Conservation (phyloP, 2,888 invertebrate species). For the Metopia argyrocephala region DNA sequence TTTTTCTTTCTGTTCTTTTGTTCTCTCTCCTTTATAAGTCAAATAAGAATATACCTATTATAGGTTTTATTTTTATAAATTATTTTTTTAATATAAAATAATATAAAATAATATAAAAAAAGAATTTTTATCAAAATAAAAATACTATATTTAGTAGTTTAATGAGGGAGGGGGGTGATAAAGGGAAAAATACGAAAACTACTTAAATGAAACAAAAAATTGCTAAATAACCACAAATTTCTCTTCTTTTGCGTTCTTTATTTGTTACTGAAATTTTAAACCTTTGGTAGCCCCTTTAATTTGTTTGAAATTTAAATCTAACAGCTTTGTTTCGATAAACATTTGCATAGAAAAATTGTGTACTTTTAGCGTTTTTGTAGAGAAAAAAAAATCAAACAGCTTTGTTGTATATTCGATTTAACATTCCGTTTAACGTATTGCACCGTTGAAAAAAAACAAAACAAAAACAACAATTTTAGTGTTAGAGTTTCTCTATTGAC, state of each 20-base stretch:
- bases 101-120: neutral
- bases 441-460: too few species aligned
- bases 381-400: too few species aligned
- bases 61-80: constrained; percentile 23
- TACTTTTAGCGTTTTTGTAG: too few species aligned
- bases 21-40: neutral
- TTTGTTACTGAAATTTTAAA: neutral
- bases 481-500: too few species aligned
- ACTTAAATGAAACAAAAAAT: neutral
- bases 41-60: constrained; percentile 29
- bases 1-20: neutral
- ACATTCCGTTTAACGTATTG: too few species aligned
- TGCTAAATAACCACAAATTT: neutral
- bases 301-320: neutral
- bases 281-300: neutral
- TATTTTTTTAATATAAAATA: constrained; percentile 41
- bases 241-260: neutral
- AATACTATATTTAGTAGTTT: neutral
- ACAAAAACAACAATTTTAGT: too few species aligned
- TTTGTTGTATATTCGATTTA: too few species aligned
- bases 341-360: too few species aligned
- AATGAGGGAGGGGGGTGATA: neutral
- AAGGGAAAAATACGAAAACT: neutral
- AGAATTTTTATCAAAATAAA: neutral
- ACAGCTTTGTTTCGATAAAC: neutral